Evolutionary conservation across 2,888 invertebrate genomes (phyloP), one percentile per base, ranked within the genome.

Genomic region (Subacronicta megacephala): DNA sequence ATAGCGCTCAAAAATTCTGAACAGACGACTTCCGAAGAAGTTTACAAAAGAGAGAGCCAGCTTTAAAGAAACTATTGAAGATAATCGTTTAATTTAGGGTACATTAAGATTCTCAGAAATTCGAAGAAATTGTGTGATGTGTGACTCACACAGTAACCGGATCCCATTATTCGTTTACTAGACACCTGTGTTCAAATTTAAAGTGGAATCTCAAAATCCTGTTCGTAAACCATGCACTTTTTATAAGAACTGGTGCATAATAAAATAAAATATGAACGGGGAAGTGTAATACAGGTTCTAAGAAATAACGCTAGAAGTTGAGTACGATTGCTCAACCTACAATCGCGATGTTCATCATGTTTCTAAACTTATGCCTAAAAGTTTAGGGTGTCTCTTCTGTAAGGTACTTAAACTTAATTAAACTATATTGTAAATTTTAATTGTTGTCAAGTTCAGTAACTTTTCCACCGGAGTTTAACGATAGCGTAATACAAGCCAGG

Each of bases 251-350:
- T n/a, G 23, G 18, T 15, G 20, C 17, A 13, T 40, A 57, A 18
- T 45, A 43, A 41, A 44, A 44, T 42, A 35, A 38, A 62, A 52
- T 38, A 46, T 15, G 38, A 6, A 56, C 20, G 40, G 16, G 41
- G 42, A 50, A 47, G 13, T 51, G 23, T 36, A 3, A 9, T n/a
- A 23, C 42, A 10, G 13, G 13, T 71, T 71, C 72, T 53, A 40
- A 44, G 71, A 68, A 70, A 42, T 47, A 6, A 54, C 69, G 53
- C 61, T 68, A 9, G 45, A 56, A 45, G 50, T 66, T 7, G 49
- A 60, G 56, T 70, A 71, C 71, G 71, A 59, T 67, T n/a, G n/a
- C n/a, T n/a, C n/a, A n/a, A 23, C 23, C 18, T 31, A n/a, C n/a
- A 31, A n/a, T 31, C 31, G 7, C 26, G 26, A 10, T 26, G 10